Base-by-base conservation (phyloP, 2,797 vertebrate genomes). In the Spinibarbus caldwelli region DNA sequence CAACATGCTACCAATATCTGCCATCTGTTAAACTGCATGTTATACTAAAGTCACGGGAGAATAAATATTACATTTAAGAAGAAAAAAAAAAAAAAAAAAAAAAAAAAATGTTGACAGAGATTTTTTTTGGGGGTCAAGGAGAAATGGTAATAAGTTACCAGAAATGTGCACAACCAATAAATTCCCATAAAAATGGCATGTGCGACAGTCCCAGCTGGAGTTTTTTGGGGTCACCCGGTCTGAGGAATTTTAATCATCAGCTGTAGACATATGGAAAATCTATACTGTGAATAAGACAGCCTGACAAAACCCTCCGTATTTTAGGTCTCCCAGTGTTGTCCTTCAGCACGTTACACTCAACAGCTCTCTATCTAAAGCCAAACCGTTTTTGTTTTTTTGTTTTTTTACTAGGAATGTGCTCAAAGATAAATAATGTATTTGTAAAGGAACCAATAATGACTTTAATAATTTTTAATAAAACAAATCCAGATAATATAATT, bases 241-340 rank as follows among this genome's bases (percentile, higher is more conserved):
- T 80, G 78, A 82, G 52, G 80, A 81, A 67, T 88, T 85, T 79
- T 83, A 77, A 84, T 82, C 36, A 12, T 81, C 79, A 75, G 78
- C 84, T 36, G 47, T n/a, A 87, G 83, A 89, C 70, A 75, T 86
- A 89, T 87, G 84, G 87, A 87, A 86, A 85, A 89, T 90, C 83
- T 75, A 90, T 90, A 86, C 38, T 66, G 52, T 49, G 67, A 57
- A 83, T 73, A 86, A 78, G 78, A 82, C 57, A 71, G 64, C 34
- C 29, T 72, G 86, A 85, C 78, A 72, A 66, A 75, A 31, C 38
- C 31, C 54, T 43, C 82, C 70, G 73, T 70, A 86, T 85, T 87
- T 66, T 81, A 87, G 84, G 54, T 86, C 67, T 31, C 38, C 62
- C 29, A 73, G 34, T 57, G 68, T 86, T 82, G 78, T 84, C 82